Base-by-base conservation (phyloP, 2,113 vertebrate genomes). In the Thamnophis sirtalis region DNA sequence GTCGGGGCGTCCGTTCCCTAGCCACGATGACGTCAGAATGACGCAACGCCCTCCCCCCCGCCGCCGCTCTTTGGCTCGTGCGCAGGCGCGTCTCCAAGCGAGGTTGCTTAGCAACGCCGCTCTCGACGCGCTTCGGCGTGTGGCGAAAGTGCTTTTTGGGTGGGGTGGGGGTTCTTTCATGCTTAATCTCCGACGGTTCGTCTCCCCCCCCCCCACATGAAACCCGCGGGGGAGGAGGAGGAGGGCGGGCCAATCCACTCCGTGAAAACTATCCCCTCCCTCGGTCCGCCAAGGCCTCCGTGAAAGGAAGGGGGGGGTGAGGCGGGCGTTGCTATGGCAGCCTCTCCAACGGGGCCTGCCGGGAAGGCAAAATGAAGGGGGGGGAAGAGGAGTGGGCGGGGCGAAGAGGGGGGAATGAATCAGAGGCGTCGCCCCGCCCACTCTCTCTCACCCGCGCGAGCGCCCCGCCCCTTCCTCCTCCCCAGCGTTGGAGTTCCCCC, bases 51-150 rank as follows among this genome's bases (percentile, higher is more conserved):
- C 10, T 28, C 1, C 28, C 10, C 60, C 1, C 28, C n/a, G n/a
- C 60, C 60, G n/a, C 1, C 33, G 3, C 33, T 43, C 33, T 43
- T 15, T 15, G 0, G 15, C 13, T 3, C 15, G 53, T 13, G 22
- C 22, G 7, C 56, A 3, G 56, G 56, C 24, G 7, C 33, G 33
- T 43, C 73, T 21, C 17, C 33, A 80, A 80, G 3, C 33, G 17
- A 9, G 17, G 73, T 80, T 43, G 33, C 96, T 56, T 90, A 24
- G 11, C 86, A 58, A 94, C 94, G 91, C 84, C 48, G 48, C 7
- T 15, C 95, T 93, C 95, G 94, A 91, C 94, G 54, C 28, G 68
- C 33, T 6, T 21, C 11, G 88, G 94, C 94, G 94, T 24, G 2
- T 55, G 54, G 54, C 4, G 54, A 21, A 53, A 13, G 7, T 22